Base-by-base conservation (phyloP, 2,888 invertebrate genomes). In the Eudasyphora cyanicolor region DNA sequence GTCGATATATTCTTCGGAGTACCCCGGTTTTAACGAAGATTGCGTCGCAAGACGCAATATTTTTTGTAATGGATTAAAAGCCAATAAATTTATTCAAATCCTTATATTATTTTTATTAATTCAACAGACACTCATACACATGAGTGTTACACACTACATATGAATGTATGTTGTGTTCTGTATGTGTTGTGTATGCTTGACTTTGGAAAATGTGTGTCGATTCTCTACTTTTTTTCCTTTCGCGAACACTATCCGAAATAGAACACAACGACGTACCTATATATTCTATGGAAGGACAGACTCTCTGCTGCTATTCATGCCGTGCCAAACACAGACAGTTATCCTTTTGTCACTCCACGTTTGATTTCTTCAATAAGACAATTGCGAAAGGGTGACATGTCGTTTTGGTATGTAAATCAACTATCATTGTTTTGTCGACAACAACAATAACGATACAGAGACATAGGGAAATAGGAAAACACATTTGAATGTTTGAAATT, bases 331-430 rank as follows among this genome's bases (percentile, higher is more conserved):
- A 57, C 8, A 21, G 14, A 12, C 67, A 21, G 38, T 67, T 67
- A 67, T 38, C 42, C 67, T 67, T 67, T 42, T 67, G 67, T 67
- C 67, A 74, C 67, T 80, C 57, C 70, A 78, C 75, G 80, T 71
- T 78, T 78, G 74, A 77, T 76, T 76, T 69, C 76, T 78, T 77
- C 74, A 75, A 57, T 60, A 71, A 76, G 60, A 81, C 75, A 79
- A 81, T 80, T 82, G 82, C 73, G 79, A 85, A 86, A 87, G 88
- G 87, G 88, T 86, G 88, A 86, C 88, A 87, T 87, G 88, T 88
- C 90, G 89, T 91, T 91, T 90, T 90, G 92, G 92, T 92, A 92
- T 92, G 92, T 92, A 92, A 92, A 92, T 92, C 92, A 92, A 91
- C 90, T 89, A 89, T 89, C 89, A 91, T 92, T 91, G 89, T 91